Percentiles rank a stretch among this genome's conserved stretches.
phyloP scores from a whole-genome alignment of 2,113 vertebrate species.

The Ammodramus savannarum region DNA sequence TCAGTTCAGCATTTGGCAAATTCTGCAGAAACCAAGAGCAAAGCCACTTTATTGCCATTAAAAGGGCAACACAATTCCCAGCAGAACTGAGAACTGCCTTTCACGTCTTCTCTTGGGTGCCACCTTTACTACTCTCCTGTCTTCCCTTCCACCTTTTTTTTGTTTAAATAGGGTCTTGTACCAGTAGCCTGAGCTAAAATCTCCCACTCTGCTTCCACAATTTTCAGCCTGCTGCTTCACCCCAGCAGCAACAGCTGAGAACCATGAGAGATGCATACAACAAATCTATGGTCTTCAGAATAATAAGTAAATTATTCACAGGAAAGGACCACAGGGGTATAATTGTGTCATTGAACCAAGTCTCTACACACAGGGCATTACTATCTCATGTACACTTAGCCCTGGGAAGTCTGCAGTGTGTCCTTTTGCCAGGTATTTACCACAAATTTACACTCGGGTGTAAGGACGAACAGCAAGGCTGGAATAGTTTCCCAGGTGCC shows the following conservation, averaged over 20 bases:
- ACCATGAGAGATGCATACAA: background rate
- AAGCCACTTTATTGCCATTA: background rate
- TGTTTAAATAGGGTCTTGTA: background rate
- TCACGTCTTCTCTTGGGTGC: background rate
- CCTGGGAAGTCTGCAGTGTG: background rate
- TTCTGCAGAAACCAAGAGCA: background rate
- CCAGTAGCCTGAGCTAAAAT: background rate
- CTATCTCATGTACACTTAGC: background rate
- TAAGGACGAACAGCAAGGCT: background rate
- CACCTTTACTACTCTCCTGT: background rate
- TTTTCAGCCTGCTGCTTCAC: background rate
- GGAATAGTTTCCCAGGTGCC: background rate
- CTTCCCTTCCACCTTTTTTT: background rate
- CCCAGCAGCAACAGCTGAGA: background rate
- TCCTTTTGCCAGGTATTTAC: background rate
- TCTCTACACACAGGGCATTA: background rate
- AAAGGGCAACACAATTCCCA: background rate
- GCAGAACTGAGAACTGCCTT: background rate
- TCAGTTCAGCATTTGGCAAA: background rate
- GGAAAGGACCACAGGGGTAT: background rate
- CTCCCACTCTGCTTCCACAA: background rate
- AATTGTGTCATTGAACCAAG: background rate
- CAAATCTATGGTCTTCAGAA: background rate
- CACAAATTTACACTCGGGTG: background rate
- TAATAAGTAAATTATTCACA: background rate